Base-by-base conservation (phyloP, 2,113 vertebrate genomes). In the Pungitius pungitius region DNA sequence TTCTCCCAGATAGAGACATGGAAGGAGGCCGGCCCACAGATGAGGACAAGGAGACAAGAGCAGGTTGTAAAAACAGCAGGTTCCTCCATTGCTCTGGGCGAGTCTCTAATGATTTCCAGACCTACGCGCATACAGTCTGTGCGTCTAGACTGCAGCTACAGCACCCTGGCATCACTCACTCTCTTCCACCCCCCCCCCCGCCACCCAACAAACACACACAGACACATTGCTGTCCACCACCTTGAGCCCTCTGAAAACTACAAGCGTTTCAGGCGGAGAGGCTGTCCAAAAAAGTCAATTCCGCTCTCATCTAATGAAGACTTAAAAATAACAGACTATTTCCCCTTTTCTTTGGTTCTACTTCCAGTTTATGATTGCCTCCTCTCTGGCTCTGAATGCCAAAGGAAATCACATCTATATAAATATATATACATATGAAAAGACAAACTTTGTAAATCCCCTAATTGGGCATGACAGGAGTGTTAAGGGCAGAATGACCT, bases 71-170 rank as follows among this genome's bases (percentile, higher is more conserved):
- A 88, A 90, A 89, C 90, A 87, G 87, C 91, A 88, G 86, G 89
- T 90, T 91, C 89, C 85, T 86, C 80, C 87, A 86, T 91, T 87
- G 87, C 91, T 90, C 69, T 74, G 85, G 85, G 91, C 79, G 52
- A 86, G 84, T 71, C 73, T 83, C 81, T 93, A 92, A 93, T 92
- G 88, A 91, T 87, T 93, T 92, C 90, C 92, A 93, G 92, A 87
- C 84, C 78, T 62, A 67, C 81, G 58, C 78, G 78, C 72, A 58
- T 61, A 61, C 76, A 65, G 75, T 61, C 58, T 73, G 68, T 65
- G 62, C 9, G 80, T 89, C 88, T 81, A 85, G 82, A 81, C 81
- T 80, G 77, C 69, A 64, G 73, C 78, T 62, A 70, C 69, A 76
- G 80, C 47, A 64, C 74, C 56, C 57, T 72, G 22, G 63, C 71